Percentiles rank a stretch among this genome's conserved stretches.
Conservation (phyloP, 2,888 invertebrate genomes). For the Drosophila gaucha region DNA sequence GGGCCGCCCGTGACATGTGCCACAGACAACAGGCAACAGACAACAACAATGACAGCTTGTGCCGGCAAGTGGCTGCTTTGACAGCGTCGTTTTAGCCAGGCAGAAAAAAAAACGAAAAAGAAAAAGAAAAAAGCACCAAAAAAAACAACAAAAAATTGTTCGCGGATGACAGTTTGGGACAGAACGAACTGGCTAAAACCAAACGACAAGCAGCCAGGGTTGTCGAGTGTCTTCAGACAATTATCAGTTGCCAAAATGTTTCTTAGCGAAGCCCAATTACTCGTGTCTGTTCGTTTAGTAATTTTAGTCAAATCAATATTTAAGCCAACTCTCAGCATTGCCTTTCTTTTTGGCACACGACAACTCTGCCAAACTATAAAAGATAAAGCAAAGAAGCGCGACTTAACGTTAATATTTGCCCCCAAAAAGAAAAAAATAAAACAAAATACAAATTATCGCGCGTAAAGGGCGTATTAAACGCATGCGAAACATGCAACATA, state of each 20-base stretch:
- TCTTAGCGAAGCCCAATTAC: not conserved
- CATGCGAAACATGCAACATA: constrained; percentile 55
- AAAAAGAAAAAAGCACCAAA: constrained; percentile 3
- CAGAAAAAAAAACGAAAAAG: constrained; percentile 10
- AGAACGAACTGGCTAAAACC: constrained; percentile 16
- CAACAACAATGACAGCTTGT: constrained; percentile 42
- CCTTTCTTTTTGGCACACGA: too few species aligned
- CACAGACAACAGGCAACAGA: constrained; percentile 34
- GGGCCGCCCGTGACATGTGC: constrained; percentile 49
- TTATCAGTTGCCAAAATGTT: not conserved
- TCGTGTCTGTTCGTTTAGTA: not conserved
- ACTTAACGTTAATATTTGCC: constrained; percentile 58
- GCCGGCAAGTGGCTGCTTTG: constrained; percentile 69
- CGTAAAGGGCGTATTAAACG: constrained; percentile 55
- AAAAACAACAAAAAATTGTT: constrained; percentile 19
- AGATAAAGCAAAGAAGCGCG: constrained; percentile 18
- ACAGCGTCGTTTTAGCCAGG: constrained; percentile 61
- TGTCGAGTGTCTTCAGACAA: constrained; percentile 18
- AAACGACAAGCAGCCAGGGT: constrained; percentile 34
- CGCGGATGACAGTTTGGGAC: constrained; percentile 55
- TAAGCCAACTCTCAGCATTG: not conserved
- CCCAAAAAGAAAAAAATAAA: constrained; percentile 11
- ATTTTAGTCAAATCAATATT: not conserved
- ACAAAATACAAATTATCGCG: constrained; percentile 59
- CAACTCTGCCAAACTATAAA: constrained; percentile 38